Percentiles rank a stretch among this genome's conserved stretches.
phyloP scores from a whole-genome alignment of 2,888 invertebrate genomes.

The Rhimphoctona megacephalus region DNA sequence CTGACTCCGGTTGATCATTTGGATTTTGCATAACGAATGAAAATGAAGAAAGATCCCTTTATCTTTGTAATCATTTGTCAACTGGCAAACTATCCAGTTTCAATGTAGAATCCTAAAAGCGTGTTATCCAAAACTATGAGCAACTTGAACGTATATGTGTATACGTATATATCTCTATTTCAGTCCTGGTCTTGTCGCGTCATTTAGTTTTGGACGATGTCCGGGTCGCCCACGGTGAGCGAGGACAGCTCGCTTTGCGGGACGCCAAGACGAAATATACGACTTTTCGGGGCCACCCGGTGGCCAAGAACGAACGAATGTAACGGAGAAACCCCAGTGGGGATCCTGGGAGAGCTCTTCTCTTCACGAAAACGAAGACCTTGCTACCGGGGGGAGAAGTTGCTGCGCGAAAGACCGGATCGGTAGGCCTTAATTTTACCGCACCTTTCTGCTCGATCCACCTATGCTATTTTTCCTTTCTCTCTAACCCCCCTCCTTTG shows the following conservation, averaged over 20 bases:
- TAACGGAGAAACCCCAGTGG: slow-evolving; percentile 66
- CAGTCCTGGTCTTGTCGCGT: slow-evolving; percentile 52
- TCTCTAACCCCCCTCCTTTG: not conserved
- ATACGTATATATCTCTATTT: slow-evolving; percentile 33
- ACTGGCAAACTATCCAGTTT: not conserved
- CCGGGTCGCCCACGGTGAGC: slow-evolving; percentile 77
- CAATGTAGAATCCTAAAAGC: slow-evolving; percentile 1
- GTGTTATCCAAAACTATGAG: slow-evolving; percentile 37
- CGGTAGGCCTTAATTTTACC: slow-evolving; percentile 66
- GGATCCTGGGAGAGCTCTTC: slow-evolving; percentile 50
- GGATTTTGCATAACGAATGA: not conserved
- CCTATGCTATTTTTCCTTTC: slow-evolving; percentile 42
- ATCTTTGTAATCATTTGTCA: slow-evolving; percentile 26
- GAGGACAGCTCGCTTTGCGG: slow-evolving; percentile 81
- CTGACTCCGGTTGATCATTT: too few relatives aligned
- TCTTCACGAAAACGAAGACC: slow-evolving; percentile 60
- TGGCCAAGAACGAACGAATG: slow-evolving; percentile 69
- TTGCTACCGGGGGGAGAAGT: slow-evolving; percentile 54
- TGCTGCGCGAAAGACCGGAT: slow-evolving; percentile 58
- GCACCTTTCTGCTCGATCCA: slow-evolving; percentile 55
- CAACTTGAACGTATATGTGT: not conserved
- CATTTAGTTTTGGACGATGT: slow-evolving; percentile 75
- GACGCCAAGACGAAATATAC: slow-evolving; percentile 81
- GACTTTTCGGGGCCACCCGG: slow-evolving; percentile 80
- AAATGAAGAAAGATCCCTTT: not conserved